Evolutionary conservation across 2,797 vertebrate genomes (phyloP).

Genomic region (Gallirallus australis): DNA sequence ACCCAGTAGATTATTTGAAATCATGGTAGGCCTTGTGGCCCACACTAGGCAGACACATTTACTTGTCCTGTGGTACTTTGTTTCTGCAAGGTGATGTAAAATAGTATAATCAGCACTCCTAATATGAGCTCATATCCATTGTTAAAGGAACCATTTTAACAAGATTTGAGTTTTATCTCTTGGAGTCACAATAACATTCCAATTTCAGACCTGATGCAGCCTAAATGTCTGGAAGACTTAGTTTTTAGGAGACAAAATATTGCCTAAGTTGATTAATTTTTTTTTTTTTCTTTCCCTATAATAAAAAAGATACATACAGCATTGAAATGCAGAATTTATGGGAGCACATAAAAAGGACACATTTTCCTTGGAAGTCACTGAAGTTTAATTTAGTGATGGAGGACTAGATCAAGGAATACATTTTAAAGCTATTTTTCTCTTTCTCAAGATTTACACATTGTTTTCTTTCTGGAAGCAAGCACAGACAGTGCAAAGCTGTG

Average conservation of each 20-base stretch:
- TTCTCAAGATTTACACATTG: not conserved
- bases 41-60: not conserved
- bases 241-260: conserved; percentile 53
- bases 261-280: not conserved
- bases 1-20: not conserved
- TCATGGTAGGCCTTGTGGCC: not conserved
- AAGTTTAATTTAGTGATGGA: conserved; percentile 53
- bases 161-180: not conserved
- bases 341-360: conserved; percentile 23
- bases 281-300: not conserved
- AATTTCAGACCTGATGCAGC: not conserved
- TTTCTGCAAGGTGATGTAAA: not conserved
- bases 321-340: conserved; percentile 42
- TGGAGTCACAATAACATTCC: not conserved
- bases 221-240: not conserved
- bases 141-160: not conserved
- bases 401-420: not conserved
- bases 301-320: conserved; percentile 32
- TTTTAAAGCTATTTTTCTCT: not conserved
- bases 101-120: not conserved
- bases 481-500: not conserved
- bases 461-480: not conserved
- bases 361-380: conserved; percentile 40
- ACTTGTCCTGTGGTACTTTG: not conserved
- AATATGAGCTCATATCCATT: not conserved